Evolutionary conservation across 2,888 invertebrate genomes (phyloP), one percentile per base, ranked within the genome.

Genomic region (Cylindroiulus punctatus): DNA sequence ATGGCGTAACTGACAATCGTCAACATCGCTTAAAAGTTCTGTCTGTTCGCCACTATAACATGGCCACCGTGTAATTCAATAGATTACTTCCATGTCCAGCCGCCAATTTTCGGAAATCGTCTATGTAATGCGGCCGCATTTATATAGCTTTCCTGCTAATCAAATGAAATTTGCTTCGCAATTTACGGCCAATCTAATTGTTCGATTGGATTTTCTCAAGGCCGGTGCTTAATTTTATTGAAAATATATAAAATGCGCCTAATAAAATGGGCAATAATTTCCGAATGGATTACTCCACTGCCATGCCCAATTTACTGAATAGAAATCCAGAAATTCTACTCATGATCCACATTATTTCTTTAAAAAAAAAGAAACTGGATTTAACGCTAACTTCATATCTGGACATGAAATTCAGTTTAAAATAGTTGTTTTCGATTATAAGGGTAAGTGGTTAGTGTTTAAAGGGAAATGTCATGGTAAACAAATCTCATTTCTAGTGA

Each of bases 1-100:
- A 76, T 76, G 76, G 76, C 76, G 76, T 76, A 76, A 76, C 76
- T 76, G 76, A 76, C 76, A 76, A 76, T 76, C 76, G 76, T 76
- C 76, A 76, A 76, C 76, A 76, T 76, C 76, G 30, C 76, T 76
- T 76, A 76, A 76, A 76, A 76, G 22, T 76, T 76, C 76, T 76
- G 76, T 76, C 76, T 30, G 14, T 76, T 76, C 76, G 30, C 76
- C 76, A 76, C 76, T 76, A 14, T 8, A 76, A 76, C 76, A 76
- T 76, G 76, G 76, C 76, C 76, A 30, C 30, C 2, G 30, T 30
- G 76, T 76, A 76, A 76, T 76, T 76, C 26, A 76, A 76, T 76
- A 76, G 76, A 76, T 76, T 76, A 76, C 76, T 26, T 76, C 12
- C 30, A 76, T 76, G 76, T 76, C 76, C 76, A 76, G 76, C 76